Evolutionary conservation across 2,888 invertebrate species (phyloP), one percentile per base, ranked within the genome.

Genomic region (Conistra vaccinii): DNA sequence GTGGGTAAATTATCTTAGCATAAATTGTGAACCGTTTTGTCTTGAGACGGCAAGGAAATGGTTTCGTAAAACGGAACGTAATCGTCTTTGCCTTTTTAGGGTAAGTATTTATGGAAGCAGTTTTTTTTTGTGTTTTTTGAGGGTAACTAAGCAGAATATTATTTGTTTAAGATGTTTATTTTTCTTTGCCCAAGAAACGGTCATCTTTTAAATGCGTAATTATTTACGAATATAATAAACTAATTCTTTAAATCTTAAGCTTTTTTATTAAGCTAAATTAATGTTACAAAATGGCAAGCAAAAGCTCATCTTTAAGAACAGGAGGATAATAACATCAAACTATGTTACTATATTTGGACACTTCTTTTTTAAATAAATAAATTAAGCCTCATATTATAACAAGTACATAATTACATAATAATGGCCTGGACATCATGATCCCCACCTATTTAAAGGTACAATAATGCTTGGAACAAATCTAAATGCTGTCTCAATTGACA

Each of bases 21-120:
- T 83, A 81, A 83, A 83, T 84, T 84, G 57, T 71, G 68, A 42
- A 67, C 73, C 73, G 61, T 84, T 81, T 77, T 84, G 85, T 81
- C 81, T 77, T 73, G 66, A 65, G 61, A 79, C 48, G 55, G 61
- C n/a, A 55, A 74, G 83, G 69, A 83, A 81, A 83, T 83, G 83
- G 63, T 74, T 83, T 68, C 58, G 67, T 69, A 73, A 78, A 81
- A 70, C 57, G 73, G 73, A 72, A 83, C 61, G 67, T 81, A 83
- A 81, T 83, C 63, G 73, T 39, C 73, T 45, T 35, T 61, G 63
- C 57, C 53, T 73, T 73, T 73, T 78, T 69, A 66, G 7, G 53
- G 32, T 14, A 57, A 73, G 39, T 83, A 68, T 81, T 78, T 81
- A 78, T 61, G 63, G 12, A 62, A 55, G 67, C 73, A 55, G 69